Evolutionary conservation across 2,113 vertebrate species (phyloP), one percentile per base, ranked within the genome.

Genomic region (Lepidothrix coronata): DNA sequence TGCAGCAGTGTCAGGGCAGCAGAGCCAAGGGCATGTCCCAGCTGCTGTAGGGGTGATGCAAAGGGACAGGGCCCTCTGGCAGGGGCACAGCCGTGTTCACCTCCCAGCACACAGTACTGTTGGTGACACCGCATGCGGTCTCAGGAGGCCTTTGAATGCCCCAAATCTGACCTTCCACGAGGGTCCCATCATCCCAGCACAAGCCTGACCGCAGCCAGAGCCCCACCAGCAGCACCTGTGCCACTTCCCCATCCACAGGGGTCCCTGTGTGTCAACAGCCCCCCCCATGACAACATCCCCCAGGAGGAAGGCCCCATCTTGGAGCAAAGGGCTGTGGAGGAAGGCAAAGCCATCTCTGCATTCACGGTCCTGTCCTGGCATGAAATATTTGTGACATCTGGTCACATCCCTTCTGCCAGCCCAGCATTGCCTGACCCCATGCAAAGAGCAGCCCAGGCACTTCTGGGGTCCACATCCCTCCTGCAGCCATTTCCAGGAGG

Each of bases 271-370:
- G 44, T 59, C 39, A 25, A 35, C n/a, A 59, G 14, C n/a, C n/a
- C 37, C 4, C 31, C 24, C 48, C 22, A 6, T 3, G 52, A 72
- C 52, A 68, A 14, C 3, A 28, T 27, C 12, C 16, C 54, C 18
- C 0, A 3, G 44, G 57, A 74, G 55, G 49, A 65, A 27, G n/a
- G 3, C 9, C 25, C 41, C 41, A 68, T 37, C 44, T 63, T 18
- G 48, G 19, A 57, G n/a, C 19, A 48, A 81, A 54, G 51, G 20
- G 52, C 18, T 76, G 44, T 33, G 44, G 62, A 48, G 57, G 76
- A 39, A 37, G 13, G 28, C 0, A 0, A 84, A 81, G n/a, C 51
- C 65, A 25, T 41, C 1, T 0, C 31, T 6, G 19, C 35, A 37
- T n/a, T 85, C 2, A 0, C 66, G 65, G 6, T 28, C 51, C 37